phyloP scores from a whole-genome alignment of 2,888 invertebrate genomes.

The Hydriomena furcata region DNA sequence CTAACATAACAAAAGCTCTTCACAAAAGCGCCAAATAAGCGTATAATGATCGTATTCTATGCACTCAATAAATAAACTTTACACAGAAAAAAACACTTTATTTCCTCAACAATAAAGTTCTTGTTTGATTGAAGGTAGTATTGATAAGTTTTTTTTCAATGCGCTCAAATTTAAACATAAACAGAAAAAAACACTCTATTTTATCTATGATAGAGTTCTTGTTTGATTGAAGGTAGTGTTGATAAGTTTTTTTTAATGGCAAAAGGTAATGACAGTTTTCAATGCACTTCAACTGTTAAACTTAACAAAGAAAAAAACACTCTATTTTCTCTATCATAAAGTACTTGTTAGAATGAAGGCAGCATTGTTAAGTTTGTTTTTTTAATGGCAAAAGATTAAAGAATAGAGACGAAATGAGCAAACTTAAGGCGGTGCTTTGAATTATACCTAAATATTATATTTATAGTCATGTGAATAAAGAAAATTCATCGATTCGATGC shows the following conservation, averaged over 20 bases:
- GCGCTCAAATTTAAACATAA: slow-evolving; percentile 40
- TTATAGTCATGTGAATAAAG: slow-evolving; percentile 1
- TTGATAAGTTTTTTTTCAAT: slow-evolving; percentile 5
- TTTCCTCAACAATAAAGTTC: too few relatives aligned
- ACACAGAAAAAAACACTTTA: slow-evolving; percentile 14
- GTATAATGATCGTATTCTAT: slow-evolving; percentile 75
- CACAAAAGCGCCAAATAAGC: slow-evolving; percentile 75
- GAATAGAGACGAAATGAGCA: slow-evolving; percentile 41
- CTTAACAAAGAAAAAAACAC: slow-evolving; percentile 3
- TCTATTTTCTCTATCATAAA: too few relatives aligned
- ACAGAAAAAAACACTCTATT: slow-evolving; percentile 12
- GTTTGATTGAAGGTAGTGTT: background rate
- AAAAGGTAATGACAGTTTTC: too few relatives aligned
- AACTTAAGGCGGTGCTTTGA: slow-evolving; percentile 27
- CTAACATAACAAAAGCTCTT: slow-evolving; percentile 51
- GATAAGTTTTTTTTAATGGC: slow-evolving; percentile 24
- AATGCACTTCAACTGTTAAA: background rate
- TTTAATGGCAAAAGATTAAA: slow-evolving; percentile 34
- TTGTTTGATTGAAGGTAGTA: background rate
- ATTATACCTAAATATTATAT: slow-evolving; percentile 13
- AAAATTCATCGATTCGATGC: too few relatives aligned
- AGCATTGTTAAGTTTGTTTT: slow-evolving; percentile 19
- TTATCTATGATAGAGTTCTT: too few relatives aligned
- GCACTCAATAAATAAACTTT: slow-evolving; percentile 40
- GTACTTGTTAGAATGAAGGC: background rate